Percentiles rank a stretch among this genome's conserved stretches.
These are phyloP conservation scores for Mus pahari DNA, from an alignment of 2,113 vertebrate species.

Conservation along the genomic window DNA sequence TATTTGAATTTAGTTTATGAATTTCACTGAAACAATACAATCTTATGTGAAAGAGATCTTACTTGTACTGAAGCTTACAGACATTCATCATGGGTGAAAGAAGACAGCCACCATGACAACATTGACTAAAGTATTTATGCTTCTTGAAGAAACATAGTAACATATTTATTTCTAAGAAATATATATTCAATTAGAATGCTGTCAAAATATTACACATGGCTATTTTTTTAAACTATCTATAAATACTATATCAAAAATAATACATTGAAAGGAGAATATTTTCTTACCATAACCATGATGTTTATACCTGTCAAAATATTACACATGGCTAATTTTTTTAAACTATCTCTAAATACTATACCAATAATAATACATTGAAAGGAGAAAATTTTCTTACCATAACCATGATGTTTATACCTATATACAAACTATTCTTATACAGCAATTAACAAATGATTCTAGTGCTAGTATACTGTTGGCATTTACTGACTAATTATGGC, in stretches of 20 bases:
- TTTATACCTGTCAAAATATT: not conserved
- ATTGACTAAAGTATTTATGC: constrained; percentile 68
- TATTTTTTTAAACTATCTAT: not conserved
- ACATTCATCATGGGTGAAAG: constrained; percentile 34
- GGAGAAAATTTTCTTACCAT: not conserved
- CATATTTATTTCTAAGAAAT: constrained; percentile 44
- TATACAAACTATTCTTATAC: not conserved
- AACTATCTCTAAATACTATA: constrained; percentile 15
- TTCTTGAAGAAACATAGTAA: constrained; percentile 51
- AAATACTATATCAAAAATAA: constrained; percentile 4
- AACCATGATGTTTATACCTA: not conserved
- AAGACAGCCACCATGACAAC: constrained; percentile 56
- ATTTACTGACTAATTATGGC: not conserved
- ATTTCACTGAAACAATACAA: not conserved
- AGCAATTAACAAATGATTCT: not conserved
- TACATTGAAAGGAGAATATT: constrained; percentile 1
- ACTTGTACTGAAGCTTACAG: constrained; percentile 17
- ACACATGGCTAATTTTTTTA: not conserved
- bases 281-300: not conserved
- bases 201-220: not conserved
- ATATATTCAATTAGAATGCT: constrained; percentile 9
- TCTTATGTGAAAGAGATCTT: constrained; percentile 21
- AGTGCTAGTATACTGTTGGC: not conserved
- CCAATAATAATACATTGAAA: not conserved
- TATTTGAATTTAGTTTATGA: constrained; percentile 17